Evolutionary conservation across 2,113 vertebrate species (phyloP).

Genomic region (Elaphurus davidianus): DNA sequence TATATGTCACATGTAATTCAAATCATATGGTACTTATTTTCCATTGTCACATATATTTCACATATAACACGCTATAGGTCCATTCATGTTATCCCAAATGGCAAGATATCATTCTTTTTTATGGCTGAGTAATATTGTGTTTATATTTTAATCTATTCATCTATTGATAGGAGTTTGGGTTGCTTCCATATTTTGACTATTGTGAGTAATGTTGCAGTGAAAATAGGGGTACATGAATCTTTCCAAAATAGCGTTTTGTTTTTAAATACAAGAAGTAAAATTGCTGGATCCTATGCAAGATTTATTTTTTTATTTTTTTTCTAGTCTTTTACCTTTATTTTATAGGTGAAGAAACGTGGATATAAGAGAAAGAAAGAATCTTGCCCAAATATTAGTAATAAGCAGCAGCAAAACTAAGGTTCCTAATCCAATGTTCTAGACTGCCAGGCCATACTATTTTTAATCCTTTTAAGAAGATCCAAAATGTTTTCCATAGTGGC

Average conservation of each 20-base stretch:
- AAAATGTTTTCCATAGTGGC: neutral
- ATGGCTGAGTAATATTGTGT: neutral
- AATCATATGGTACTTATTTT: neutral
- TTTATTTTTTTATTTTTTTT: neutral
- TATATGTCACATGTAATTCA: neutral
- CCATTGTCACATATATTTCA: neutral
- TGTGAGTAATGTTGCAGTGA: neutral
- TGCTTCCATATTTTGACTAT: neutral
- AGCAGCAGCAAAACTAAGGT: too few relatives aligned
- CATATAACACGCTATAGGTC: neutral
- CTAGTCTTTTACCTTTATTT: too few relatives aligned
- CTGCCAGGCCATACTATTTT: neutral
- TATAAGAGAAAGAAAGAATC: too few relatives aligned
- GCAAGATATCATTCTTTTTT: neutral
- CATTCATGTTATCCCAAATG: neutral
- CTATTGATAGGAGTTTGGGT: neutral
- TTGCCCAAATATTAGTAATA: too few relatives aligned
- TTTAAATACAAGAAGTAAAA: neutral
- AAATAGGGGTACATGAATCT: neutral
- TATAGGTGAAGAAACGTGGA: too few relatives aligned
- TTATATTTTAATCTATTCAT: neutral
- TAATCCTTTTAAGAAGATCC: neutral
- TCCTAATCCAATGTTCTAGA: too few relatives aligned
- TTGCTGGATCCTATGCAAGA: neutral
- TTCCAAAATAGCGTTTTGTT: neutral